Base-by-base conservation (phyloP, 2,113 vertebrate genomes). In the Phainopepla nitens region DNA sequence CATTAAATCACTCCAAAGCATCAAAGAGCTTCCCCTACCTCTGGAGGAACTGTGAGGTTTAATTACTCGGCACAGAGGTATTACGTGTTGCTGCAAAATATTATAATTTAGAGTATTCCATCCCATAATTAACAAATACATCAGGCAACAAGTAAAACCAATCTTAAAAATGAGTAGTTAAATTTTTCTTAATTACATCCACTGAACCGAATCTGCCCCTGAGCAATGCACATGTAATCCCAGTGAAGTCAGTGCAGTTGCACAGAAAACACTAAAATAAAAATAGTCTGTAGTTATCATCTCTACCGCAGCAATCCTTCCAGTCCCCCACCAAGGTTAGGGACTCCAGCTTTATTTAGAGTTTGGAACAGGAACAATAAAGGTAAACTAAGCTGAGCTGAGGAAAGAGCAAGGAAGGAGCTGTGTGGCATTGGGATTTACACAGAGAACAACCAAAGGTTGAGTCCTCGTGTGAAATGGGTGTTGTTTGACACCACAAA, bases 141-240 rank as follows among this genome's bases (percentile, higher is more conserved):
- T 66, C 92, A 82, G 76, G 87, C 87, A 84, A 80, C 56, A 29
- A 76, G 77, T 41, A 93, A 93, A 95, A 62, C 89, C 69, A 17
- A 92, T 85, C 94, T 94, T 56, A 83, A 86, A 92, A 95, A 90
- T 19, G 68, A 70, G 85, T 50, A 76, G 61, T 93, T 94, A 82
- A 65, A 62, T 90, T 94, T 82, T 71, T 72, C 79, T 84, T 95
- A 90, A 95, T 95, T 93, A 87, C 90, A 82, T 31, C 51, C 83
- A 78, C 69, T 42, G 87, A 94, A 94, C 85, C 18, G 58, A 93
- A 68, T 88, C 82, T 80, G 68, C 82, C 94, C 91, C 60, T 53
- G 53, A 94, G 91, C 89, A 72, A 91, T 19, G 76, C 91, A 94
- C 70, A 51, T 80, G 89, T 84, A 95, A 94, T 93, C 91, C 96